These are phyloP conservation scores for Oryzias dopingdopingensis DNA, from an alignment of 2,797 vertebrate genomes.

Conservation along the genomic window DNA sequence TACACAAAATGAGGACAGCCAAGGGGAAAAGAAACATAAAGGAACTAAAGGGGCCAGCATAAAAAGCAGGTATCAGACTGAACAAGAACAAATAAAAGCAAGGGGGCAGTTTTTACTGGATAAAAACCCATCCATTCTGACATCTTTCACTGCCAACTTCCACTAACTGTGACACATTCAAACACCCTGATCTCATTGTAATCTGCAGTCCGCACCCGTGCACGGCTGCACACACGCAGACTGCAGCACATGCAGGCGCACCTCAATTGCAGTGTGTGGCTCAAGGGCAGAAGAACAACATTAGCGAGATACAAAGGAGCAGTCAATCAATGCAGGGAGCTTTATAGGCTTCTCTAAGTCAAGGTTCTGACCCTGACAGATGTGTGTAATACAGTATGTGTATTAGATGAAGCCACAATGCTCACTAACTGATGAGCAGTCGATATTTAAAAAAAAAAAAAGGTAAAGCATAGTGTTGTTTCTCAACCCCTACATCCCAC, in stretches of 20 bases:
- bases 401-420: slow-evolving; percentile 20
- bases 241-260: slow-evolving; percentile 11
- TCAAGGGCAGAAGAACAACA: slow-evolving; percentile 63
- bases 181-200: slow-evolving; percentile 70
- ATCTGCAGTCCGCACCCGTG: slow-evolving; percentile 46
- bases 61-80: slow-evolving; percentile 35
- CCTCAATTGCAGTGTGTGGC: slow-evolving; percentile 51
- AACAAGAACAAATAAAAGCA: slow-evolving; percentile 37
- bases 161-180: slow-evolving; percentile 70
- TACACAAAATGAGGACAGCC: slow-evolving; percentile 9
- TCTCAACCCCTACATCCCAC: slow-evolving; percentile 15
- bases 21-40: slow-evolving; percentile 4
- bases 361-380: slow-evolving; percentile 53
- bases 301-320: slow-evolving; percentile 53
- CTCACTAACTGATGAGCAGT: slow-evolving; percentile 20
- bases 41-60: slow-evolving; percentile 15
- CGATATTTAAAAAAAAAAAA: slow-evolving; percentile 20
- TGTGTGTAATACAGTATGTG: slow-evolving; percentile 10
- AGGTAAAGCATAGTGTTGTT: slow-evolving; percentile 34
- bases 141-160: slow-evolving; percentile 33
- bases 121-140: slow-evolving; percentile 50
- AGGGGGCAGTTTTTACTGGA: slow-evolving; percentile 38
- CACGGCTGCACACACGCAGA: slow-evolving; percentile 17
- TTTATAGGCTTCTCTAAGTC: slow-evolving; percentile 69
- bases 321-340: slow-evolving; percentile 63